Conservation (phyloP, 2,113 vertebrate species). For the Edolisoma coerulescens region DNA sequence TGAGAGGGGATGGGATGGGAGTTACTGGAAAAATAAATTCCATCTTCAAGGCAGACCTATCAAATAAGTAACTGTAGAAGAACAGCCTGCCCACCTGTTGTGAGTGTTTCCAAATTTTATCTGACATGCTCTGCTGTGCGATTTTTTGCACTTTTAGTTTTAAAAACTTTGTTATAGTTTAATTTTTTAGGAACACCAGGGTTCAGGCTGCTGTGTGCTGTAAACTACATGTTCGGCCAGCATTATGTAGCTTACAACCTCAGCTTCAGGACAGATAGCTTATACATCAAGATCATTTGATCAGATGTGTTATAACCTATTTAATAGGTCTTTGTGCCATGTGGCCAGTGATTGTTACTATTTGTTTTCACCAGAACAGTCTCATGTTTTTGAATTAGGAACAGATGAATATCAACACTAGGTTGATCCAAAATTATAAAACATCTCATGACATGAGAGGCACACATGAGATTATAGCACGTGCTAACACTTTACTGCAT, state of each 20-base stretch:
- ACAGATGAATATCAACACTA: not conserved
- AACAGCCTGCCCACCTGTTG: conserved; percentile 14
- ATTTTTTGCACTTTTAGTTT: not conserved
- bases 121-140: not conserved
- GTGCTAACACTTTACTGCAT: not conserved
- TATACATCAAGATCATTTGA: not conserved
- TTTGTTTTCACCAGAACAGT: not conserved
- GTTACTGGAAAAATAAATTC: conserved; percentile 62
- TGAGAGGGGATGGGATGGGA: conserved; percentile 5
- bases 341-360: not conserved
- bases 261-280: not conserved
- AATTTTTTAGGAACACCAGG: not conserved
- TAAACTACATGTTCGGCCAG: not conserved
- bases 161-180: not conserved
- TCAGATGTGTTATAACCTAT: not conserved
- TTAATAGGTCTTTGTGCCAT: not conserved
- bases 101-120: not conserved
- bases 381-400: not conserved
- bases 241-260: not conserved
- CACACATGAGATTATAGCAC: not conserved
- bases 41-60: conserved; percentile 2
- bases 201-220: not conserved
- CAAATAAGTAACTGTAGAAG: conserved; percentile 7
- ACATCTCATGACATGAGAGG: not conserved
- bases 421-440: not conserved